Conservation (phyloP, 2,113 vertebrate genomes). For the Leiothrix lutea region DNA sequence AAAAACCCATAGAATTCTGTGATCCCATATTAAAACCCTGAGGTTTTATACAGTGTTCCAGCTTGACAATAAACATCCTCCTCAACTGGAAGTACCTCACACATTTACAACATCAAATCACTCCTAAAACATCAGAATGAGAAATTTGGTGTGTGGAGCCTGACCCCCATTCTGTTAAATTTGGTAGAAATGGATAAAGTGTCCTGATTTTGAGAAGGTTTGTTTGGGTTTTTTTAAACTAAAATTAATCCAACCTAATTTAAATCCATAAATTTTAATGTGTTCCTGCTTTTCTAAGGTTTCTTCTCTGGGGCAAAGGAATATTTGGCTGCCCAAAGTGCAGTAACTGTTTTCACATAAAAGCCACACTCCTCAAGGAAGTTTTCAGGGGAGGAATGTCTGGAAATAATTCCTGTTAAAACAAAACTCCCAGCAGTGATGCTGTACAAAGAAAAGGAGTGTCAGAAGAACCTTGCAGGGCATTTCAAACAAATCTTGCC, state of each 20-base stretch:
- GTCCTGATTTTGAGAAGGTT: background rate
- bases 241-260: background rate
- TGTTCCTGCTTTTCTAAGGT: background rate
- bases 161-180: background rate
- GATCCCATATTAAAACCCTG: background rate
- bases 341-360: background rate
- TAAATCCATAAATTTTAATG: background rate
- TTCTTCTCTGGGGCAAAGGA: background rate
- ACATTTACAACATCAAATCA: background rate
- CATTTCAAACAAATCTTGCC: slow-evolving; percentile 14
- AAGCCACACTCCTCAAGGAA: background rate
- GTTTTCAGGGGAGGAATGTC: slow-evolving; percentile 15
- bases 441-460: background rate
- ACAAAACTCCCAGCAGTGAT: background rate
- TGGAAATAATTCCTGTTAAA: slow-evolving; percentile 40
- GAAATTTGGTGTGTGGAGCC: background rate
- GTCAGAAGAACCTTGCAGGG: background rate
- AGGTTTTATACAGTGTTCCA: background rate
- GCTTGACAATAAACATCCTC: background rate
- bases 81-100: background rate
- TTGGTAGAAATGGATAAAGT: background rate
- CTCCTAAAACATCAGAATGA: background rate
- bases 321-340: background rate
- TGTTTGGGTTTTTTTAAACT: background rate
- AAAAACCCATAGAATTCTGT: background rate